A percentile compares a stretch with the other conserved stretches of the same genome.
phyloP scores from a whole-genome alignment of 2,113 vertebrate species.

The Muntiacus muntjak region DNA sequence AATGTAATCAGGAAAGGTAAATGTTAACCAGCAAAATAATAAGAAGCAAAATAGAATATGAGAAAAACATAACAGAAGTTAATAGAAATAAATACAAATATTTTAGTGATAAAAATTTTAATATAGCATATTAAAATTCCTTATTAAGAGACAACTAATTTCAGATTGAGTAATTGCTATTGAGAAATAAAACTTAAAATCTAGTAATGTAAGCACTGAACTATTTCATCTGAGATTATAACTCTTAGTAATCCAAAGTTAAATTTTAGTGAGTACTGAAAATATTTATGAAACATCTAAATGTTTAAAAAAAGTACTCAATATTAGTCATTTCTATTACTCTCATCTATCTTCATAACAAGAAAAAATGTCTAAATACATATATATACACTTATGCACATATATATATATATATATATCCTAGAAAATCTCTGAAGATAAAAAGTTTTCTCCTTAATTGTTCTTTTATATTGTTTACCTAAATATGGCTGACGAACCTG shows the following conservation, averaged over 20 bases:
- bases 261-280: background rate
- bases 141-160: background rate
- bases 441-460: background rate
- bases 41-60: background rate
- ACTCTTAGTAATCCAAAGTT: background rate
- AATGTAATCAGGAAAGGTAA: background rate
- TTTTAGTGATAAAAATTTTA: background rate
- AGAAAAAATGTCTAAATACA: background rate
- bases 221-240: background rate
- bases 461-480: background rate
- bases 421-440: background rate
- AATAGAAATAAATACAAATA: background rate
- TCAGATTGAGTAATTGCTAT: background rate
- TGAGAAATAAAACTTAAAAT: conserved; percentile 19
- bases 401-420: background rate
- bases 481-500: background rate
- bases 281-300: background rate
- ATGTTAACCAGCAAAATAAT: background rate
- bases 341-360: background rate
- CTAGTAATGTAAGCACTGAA: background rate
- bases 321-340: background rate
- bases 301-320: background rate
- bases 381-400: background rate
- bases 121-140: background rate
- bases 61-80: background rate